Evolutionary conservation across 2,797 vertebrate species (phyloP), one percentile per base, ranked within the genome.

Genomic region (Pitangus sulphuratus): DNA sequence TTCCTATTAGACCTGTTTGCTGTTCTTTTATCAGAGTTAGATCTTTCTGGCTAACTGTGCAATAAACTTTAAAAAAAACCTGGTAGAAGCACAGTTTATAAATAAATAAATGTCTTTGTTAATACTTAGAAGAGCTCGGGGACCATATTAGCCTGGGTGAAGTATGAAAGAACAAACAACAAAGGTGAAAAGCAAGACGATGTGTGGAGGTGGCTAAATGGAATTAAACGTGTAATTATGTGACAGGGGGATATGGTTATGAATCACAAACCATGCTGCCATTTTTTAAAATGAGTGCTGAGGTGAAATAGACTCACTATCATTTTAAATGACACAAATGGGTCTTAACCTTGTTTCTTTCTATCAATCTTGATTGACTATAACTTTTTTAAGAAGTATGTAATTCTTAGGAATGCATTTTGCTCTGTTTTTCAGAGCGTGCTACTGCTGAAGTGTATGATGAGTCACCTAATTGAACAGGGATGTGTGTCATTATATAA

Each of bases 401-500:
- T 96, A 96, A 96, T 96, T 95, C 75, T 83, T 86, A 66, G 57
- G 70, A 72, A 92, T 94, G 33, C 69, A 65, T 97, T 97, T 96
- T 87, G 54, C 40, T 88, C 82, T 95, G 79, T 75, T 97, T 96
- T 90, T 96, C 78, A 91, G 39, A 92, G 62, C 3, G 14, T 50
- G 44, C 54, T 93, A 68, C 57, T 94, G 75, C 87, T 94, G 87
- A 88, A 91, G 28, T n/a, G 18, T 92, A 62, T 75, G 85, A 93
- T 97, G 97, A 98, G 86, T 98, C 97, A 98, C 64, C 79, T 95
- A 95, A 94, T 84, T 93, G 96, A 97, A 95, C 64, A 94, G 90
- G 89, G 96, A 96, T 64, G 53, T 89, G 91, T 96, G 94, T 94
- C 95, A 88, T 97, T 97, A 95, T 92, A 70, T 93, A 97, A 97